A percentile compares a stretch with the other conserved stretches of the same genome.
Evolutionary conservation across 1,140 invertebrate genomes (phyloP).

Genomic region (Eupeodes corollae): DNA sequence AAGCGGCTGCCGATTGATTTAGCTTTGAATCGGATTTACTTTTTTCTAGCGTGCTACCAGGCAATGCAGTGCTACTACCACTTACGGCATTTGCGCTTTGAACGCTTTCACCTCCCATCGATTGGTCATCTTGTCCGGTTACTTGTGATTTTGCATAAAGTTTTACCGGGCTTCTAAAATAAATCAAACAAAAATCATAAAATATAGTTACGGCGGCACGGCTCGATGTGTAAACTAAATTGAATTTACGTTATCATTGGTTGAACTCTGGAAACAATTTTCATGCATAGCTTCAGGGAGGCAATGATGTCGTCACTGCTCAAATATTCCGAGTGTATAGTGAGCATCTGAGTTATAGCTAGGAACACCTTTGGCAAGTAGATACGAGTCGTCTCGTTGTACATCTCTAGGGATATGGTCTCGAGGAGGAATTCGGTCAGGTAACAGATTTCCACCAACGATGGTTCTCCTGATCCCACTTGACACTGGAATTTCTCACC

Average conservation of each 20-base stretch:
- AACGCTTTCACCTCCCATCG: neutral
- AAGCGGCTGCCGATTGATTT: conserved; percentile 37
- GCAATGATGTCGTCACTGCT: conserved; percentile 50
- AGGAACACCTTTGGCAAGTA: conserved; percentile 63
- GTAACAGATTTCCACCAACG: conserved; percentile 53
- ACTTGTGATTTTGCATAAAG: neutral
- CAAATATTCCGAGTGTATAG: conserved; percentile 45
- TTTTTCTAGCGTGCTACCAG: conserved; percentile 42
- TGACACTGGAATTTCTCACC: conserved; percentile 35
- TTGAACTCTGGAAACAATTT: conserved; percentile 66
- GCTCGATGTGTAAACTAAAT: neutral
- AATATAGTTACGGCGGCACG: too few species aligned
- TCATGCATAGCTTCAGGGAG: conserved; percentile 56
- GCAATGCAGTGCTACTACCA: too few species aligned
- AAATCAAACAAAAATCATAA: neutral
- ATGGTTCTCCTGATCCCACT: conserved; percentile 50
- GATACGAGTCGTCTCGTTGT: conserved; percentile 66
- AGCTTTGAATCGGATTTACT: conserved; percentile 54
- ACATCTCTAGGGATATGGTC: conserved; percentile 67
- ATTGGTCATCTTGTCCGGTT: too few species aligned
- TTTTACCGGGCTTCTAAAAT: conserved; percentile 31
- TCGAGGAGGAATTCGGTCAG: conserved; percentile 70
- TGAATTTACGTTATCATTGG: conserved; percentile 42
- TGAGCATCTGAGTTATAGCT: conserved; percentile 51
- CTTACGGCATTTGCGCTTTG: neutral